These are phyloP conservation scores for Oceanodroma leucorhoa DNA, from an alignment of 2,797 vertebrate species.

Conservation along the genomic window DNA sequence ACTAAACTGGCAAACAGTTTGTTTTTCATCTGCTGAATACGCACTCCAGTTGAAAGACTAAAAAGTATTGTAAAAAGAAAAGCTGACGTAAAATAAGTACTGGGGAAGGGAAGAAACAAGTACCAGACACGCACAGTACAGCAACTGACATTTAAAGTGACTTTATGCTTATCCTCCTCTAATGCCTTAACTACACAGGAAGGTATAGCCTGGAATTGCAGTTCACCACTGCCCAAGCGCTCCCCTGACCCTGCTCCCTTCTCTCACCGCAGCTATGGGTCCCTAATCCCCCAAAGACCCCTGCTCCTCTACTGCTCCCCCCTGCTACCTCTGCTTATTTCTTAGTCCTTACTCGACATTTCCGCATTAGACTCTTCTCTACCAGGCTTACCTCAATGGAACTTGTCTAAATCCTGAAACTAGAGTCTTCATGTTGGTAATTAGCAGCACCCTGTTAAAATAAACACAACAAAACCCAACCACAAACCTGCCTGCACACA, in stretches of 20 bases:
- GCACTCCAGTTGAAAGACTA: not conserved
- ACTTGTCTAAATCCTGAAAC: not conserved
- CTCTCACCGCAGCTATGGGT: not conserved
- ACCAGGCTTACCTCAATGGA: not conserved
- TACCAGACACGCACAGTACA: not conserved
- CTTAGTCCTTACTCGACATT: not conserved
- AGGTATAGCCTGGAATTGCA: not conserved
- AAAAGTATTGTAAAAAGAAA: not conserved
- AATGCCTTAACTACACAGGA: not conserved
- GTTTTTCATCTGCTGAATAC: not conserved
- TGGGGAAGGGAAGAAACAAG: not conserved
- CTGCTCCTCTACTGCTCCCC: not conserved
- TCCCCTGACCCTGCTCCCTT: fast-evolving
- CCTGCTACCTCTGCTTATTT: not conserved
- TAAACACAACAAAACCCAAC: not conserved
- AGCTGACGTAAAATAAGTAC: not conserved
- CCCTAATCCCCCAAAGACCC: not conserved
- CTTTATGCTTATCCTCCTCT: not conserved
- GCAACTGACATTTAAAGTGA: not conserved
- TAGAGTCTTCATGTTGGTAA: not conserved
- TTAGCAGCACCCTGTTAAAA: not conserved
- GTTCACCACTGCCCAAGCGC: not conserved
- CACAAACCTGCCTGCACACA: not conserved
- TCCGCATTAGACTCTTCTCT: fast-evolving
- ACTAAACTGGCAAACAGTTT: not conserved